Evolutionary conservation across 2,113 vertebrate genomes (phyloP), one percentile per base, ranked within the genome.

Genomic region (Corythornis madagascariensis): DNA sequence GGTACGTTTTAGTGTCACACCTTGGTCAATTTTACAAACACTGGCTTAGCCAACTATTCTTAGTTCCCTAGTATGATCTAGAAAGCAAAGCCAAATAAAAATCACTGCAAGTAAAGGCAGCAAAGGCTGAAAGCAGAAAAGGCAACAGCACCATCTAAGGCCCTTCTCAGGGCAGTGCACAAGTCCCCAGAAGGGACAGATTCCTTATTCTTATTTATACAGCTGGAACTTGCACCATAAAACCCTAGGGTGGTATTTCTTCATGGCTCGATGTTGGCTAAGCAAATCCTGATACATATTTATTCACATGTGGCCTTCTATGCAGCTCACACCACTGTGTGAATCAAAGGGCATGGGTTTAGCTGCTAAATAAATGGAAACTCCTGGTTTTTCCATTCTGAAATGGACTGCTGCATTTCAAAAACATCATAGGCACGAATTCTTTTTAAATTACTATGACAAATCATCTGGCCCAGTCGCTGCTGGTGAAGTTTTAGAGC

Each of bases 81-180:
- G 61, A 83, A 71, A 92, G 63, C 47, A 87, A 93, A 95, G 75
- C 66, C 78, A 65, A 90, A 89, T 71, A n/a, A 75, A 94, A 96
- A 79, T 4, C 6, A 85, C 1, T 61, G 65, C 38, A 73, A 95
- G 33, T 84, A 89, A 92, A 93, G 61, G 0, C 65, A 71, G 86
- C 48, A 76, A 43, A 50, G 65, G 71, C 16, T 2, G 13, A 78
- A 86, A 77, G 56, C 60, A 96, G 83, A 83, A 96, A 97, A 97
- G 87, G 77, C 95, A 97, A 96, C 82, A 97, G 97, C 92, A 95
- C 96, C 97, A 97, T 93, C 97, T 96, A 97, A 95, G 88, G 97
- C 42, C 56, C 93, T 83, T 75, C 64, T 84, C 33, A 74, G 72
- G 75, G 76, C 64, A 93, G 43, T 77, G 83, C 75, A 92, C 63